Base-by-base conservation (phyloP, 2,888 invertebrate species). In the Chalcosyrphus nemorum region DNA sequence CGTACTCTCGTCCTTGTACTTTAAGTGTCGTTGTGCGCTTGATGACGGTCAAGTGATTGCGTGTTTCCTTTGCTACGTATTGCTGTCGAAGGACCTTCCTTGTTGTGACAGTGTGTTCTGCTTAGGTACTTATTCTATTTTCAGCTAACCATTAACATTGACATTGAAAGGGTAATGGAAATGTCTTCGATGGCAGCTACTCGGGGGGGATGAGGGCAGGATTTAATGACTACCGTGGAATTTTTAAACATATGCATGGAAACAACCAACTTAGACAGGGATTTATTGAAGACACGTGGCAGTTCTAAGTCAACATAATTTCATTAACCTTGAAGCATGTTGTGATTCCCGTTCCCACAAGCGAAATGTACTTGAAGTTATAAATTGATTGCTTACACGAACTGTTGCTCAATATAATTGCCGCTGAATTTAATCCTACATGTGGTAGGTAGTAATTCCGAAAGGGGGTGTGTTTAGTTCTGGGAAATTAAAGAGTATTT, bases 141-240 rank as follows among this genome's bases (percentile, higher is more conserved):
- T 52, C 32, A 65, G 29, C 1, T 35, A 2, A 5, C 43, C 50
- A 59, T 80, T 74, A 52, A 59, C 35, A 43, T 66, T 80, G 66
- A 74, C 74, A 74, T 74, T 80, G 63, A 72, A 43, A 2, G 13
- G 38, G 38, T 13, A 41, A 41, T 45, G 38, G 11, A 50, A 13
- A 45, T 45, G 15, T 43, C 45, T 59, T 19, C 1, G 13, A 65
- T 17, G 19, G 27, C 29, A 47, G n/a, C 54, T 65, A 54, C 6
- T 29, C 32, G 15, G 0, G 29, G 27, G 7, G 15, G 1, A 7
- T 17, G 43, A 2, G 11, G 41, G 19, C 2, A n/a, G n/a, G 17
- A 13, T 2, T 2, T 15, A n/a, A 47, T 19, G 19, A 11, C 19
- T 15, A 19, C 38, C 4, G 38, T 6, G 19, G 2, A n/a, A n/a